Conservation (phyloP, 2,888 invertebrate genomes). For the Lycophotia porphyrea region DNA sequence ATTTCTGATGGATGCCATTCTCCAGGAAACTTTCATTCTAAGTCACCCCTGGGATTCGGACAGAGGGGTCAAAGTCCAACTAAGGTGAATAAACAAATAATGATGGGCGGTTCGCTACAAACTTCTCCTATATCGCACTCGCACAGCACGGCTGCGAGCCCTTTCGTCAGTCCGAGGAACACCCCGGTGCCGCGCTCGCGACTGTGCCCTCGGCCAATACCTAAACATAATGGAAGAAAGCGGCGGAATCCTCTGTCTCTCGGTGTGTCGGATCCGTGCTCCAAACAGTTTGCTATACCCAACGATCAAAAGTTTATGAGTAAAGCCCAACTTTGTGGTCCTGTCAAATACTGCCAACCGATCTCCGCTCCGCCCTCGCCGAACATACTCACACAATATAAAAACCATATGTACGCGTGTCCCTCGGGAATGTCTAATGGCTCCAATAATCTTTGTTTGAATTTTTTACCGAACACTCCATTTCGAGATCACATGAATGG, state of each 20-base stretch:
- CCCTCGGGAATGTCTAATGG: constrained; percentile 81
- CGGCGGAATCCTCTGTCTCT: constrained; percentile 81
- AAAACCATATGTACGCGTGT: constrained; percentile 87
- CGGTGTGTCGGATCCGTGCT: constrained; percentile 78
- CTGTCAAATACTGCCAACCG: constrained; percentile 86
- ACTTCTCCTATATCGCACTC: constrained; percentile 89
- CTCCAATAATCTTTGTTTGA: constrained; percentile 84
- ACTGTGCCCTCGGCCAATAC: constrained; percentile 89
- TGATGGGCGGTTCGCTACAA: constrained; percentile 85
- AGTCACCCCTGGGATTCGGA: constrained; percentile 84
- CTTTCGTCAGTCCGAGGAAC: constrained; percentile 95
- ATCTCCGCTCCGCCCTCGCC: constrained; percentile 94
- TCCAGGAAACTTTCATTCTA: constrained; percentile 88
- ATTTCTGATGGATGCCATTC: constrained; percentile 95
- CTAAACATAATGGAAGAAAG: constrained; percentile 83
- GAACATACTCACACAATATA: constrained; percentile 87
- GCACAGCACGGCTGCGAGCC: constrained; percentile 93
- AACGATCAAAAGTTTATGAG: constrained; percentile 85
- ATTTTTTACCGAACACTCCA: constrained; percentile 83
- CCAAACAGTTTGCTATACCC: constrained; percentile 85
- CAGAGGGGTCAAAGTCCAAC: constrained; percentile 83
- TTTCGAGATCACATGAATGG: constrained; percentile 87
- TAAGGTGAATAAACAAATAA: constrained; percentile 79
- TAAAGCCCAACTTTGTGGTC: constrained; percentile 77
- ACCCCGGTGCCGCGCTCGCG: constrained; percentile 93